Evolutionary conservation across 2,888 invertebrate species (phyloP), one percentile per base, ranked within the genome.

Genomic region (Acleris literana): DNA sequence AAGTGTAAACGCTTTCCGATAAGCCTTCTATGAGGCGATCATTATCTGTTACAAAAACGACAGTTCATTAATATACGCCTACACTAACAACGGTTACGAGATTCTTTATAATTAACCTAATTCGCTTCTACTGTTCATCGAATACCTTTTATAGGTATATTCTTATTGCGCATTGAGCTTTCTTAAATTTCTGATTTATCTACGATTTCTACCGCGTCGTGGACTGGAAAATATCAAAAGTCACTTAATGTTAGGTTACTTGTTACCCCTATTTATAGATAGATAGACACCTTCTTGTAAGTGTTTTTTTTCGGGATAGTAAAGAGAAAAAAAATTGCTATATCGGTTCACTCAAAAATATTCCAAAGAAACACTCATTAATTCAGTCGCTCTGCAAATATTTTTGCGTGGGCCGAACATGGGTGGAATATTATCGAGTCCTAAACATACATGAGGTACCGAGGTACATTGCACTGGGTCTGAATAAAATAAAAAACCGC

Each of bases 11-110:
- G 54, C 49, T 68, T 58, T 59, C 54, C 55, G 58, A 68, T 59
- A 55, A 59, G 52, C 65, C 59, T 59, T 64, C 57, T 29, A 29
- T 56, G 51, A 55, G 49, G 48, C 17, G 52, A 68, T 60, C 48
- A 58, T 18, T 55, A 56, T 25, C 57, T 46, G 25, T 29, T 17
- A 5, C 22, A 51, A 18, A 59, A 48, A 57, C 48, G 63, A 62
- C 60, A 69, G 43, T 20, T 63, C 13, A 63, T 67, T 67, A 63
- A 62, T 64, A 61, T 2, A 68, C 68, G 53, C 69, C 69, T 61
- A 67, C 69, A 33, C 64, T 57, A 59, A 64, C 58, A 68, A 64
- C 64, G 58, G 68, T 25, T 53, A 18, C 49, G 25, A 48, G 18
- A 16, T 20, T 59, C 57, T 46, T 58, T 58, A 48, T 29, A 48